Conservation (phyloP, 2,113 vertebrate species). For the Protobothrops flavoviridis region DNA sequence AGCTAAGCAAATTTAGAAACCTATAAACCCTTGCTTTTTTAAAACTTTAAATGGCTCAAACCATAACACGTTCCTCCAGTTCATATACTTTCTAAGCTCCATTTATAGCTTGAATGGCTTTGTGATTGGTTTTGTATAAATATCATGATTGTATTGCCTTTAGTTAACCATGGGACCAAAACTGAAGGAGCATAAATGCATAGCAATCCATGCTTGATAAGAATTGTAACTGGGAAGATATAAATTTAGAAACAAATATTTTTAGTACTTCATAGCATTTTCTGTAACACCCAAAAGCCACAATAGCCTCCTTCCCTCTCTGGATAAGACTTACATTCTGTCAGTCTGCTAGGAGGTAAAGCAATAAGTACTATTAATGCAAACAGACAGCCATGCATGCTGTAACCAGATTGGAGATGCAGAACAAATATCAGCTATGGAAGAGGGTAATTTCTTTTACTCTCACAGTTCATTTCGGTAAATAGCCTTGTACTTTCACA, state of each 20-base stretch:
- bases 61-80: not conserved
- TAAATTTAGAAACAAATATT: constrained; percentile 5
- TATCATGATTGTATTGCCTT: not conserved
- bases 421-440: constrained; percentile 16
- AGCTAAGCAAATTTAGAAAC: not conserved
- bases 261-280: constrained; percentile 2
- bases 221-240: not conserved
- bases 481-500: not conserved
- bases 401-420: constrained; percentile 21
- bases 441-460: not conserved
- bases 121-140: not conserved
- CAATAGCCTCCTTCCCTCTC: not conserved
- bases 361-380: not conserved
- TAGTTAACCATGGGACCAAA: constrained; percentile 29
- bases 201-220: not conserved
- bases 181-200: not conserved
- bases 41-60: not conserved
- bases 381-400: constrained; percentile 21
- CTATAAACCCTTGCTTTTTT: not conserved
- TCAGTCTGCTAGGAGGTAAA: not conserved
- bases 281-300: not conserved
- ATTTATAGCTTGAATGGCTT: not conserved
- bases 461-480: not conserved
- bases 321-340: constrained; percentile 2
- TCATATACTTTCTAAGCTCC: not conserved